Conservation (phyloP, 2,888 invertebrate genomes). For the Hypomecis punctinalis region DNA sequence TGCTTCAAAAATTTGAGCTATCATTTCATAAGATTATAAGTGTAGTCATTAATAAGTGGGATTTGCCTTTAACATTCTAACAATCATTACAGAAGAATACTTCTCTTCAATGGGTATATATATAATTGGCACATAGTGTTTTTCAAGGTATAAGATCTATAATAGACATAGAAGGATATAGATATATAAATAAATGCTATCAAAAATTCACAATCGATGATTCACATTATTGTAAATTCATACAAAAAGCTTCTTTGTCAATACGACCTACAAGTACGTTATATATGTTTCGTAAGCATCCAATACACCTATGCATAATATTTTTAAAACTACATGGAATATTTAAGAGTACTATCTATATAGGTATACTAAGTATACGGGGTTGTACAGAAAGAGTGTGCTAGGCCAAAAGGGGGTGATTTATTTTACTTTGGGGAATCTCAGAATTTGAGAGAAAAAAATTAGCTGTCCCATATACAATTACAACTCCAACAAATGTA, state of each 20-base stretch:
- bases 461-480: no score
- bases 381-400: no score
- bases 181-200: conserved; percentile 13
- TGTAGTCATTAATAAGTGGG: not conserved
- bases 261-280: conserved; percentile 16
- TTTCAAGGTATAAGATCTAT: conserved; percentile 3
- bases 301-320: not conserved
- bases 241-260: conserved; percentile 14
- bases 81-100: conserved; percentile 12
- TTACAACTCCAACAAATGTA: no score
- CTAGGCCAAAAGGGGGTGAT: no score
- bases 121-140: conserved; percentile 19
- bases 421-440: no score
- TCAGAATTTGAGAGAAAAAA: no score
- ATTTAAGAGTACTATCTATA: no score
- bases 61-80: conserved; percentile 4
- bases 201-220: conserved; percentile 13
- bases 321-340: not conserved
- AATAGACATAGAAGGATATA: not conserved
- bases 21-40: conserved; percentile 15
- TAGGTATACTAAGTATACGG: no score
- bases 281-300: not conserved
- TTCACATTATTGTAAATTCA: not conserved
- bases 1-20: conserved; percentile 23
- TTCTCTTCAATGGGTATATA: conserved; percentile 8